Conservation (phyloP, 2,113 vertebrate genomes). For the Enhydra lutris region DNA sequence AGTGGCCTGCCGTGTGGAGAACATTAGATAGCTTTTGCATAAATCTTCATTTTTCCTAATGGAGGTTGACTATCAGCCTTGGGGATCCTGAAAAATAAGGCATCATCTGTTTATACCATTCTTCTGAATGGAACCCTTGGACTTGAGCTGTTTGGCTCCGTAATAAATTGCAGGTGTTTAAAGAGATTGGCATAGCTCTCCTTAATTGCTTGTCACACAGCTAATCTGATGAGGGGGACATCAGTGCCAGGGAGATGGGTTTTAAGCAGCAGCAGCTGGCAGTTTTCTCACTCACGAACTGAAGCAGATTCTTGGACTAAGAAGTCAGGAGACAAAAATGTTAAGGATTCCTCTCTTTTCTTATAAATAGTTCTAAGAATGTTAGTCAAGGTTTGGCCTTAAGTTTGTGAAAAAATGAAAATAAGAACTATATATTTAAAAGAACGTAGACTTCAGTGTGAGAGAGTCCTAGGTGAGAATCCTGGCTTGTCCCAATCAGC, state of each 20-base stretch:
- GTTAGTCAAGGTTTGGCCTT: neutral
- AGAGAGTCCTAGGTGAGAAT: neutral
- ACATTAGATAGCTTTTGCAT: neutral
- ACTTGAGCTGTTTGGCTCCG: slow-evolving; percentile 32
- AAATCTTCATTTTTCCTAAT: slow-evolving; percentile 51
- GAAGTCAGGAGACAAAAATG: neutral
- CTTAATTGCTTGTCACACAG: slow-evolving; percentile 44
- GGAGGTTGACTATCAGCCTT: slow-evolving; percentile 17
- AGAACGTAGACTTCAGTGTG: neutral
- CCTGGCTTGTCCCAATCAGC: neutral
- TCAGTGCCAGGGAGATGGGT: slow-evolving; percentile 19
- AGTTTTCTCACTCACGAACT: neutral
- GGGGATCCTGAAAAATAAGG: slow-evolving; percentile 28
- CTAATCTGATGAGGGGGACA: slow-evolving; percentile 25
- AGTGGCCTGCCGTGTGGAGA: neutral
- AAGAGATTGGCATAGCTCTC: neutral
- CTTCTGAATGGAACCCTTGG: slow-evolving; percentile 46
- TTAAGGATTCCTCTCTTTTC: neutral
- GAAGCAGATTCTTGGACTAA: neutral
- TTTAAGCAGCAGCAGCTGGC: neutral
- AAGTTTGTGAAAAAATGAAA: neutral
- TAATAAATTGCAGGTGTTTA: slow-evolving; percentile 67
- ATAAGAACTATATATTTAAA: neutral
- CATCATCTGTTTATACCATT: slow-evolving; percentile 50
- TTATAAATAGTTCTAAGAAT: neutral